Base-by-base conservation (phyloP, 2,797 vertebrate genomes). In the Pachyuromys duprasi region DNA sequence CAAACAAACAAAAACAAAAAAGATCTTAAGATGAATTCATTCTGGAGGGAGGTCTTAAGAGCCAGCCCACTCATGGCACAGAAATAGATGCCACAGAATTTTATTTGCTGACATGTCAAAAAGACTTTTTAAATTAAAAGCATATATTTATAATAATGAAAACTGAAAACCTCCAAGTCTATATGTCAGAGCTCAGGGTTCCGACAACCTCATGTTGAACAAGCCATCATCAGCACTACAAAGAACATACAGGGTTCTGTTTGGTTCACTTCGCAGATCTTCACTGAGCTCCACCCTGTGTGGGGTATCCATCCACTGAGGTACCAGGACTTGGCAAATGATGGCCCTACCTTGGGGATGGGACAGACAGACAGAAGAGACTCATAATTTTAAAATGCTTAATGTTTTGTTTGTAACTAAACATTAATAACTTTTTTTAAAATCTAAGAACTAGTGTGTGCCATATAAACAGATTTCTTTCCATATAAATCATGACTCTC, bases 251-350 rank as follows among this genome's bases (percentile, higher is more conserved):
- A 3, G 69, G 62, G 39, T 33, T 88, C 17, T 53, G 17, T 22
- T 67, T 28, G 17, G 8, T 39, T 63, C 65, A 9, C 3, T 45
- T 55, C 9, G 12, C 9, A 49, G 36, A 26, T 36, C 60, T 57
- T 42, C 0, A 18, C 17, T 3, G 45, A 63, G 36, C 3, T 65
- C 74, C 8, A 0, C 13, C 5, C 36, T 0, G 1, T 17, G 3
- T 0, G 11, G 33, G 60, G 3, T 5, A 49, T 82, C 33, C 15
- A 8, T 33, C 11, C 9, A 18, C 13, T 0, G 11, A 74, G 42
- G 39, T 3, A 17, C 53, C 3, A 18, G 26, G n/a, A 5, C 22
- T 53, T 24, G 7, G 22, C 4, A 14, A 81, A 6, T 4, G 1
- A 24, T 11, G 70, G 69, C 22, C 60, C 88, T 6, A 17, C 80